Conservation (phyloP, 1,140 invertebrate genomes). For the Acromyrmex echinatior region DNA sequence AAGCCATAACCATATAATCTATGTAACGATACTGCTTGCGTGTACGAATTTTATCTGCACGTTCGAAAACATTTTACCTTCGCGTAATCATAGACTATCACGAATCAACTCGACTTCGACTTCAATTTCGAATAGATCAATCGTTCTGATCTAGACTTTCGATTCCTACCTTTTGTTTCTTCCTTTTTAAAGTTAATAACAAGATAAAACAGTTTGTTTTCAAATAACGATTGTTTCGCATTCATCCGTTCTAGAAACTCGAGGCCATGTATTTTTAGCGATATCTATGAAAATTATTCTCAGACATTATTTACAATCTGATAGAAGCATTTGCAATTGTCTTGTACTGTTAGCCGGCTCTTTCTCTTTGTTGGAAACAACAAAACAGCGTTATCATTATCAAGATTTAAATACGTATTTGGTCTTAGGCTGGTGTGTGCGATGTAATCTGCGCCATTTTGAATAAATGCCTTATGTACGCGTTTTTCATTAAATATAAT, state of each 20-base stretch:
- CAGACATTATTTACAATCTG: background rate
- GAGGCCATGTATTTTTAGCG: background rate
- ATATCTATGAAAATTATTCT: background rate
- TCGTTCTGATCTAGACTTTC: background rate
- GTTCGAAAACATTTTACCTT: too few relatives aligned
- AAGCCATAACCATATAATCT: background rate
- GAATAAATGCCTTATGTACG: conserved; percentile 25
- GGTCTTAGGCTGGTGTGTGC: background rate
- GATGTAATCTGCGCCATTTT: background rate
- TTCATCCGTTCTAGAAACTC: background rate
- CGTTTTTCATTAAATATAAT: conserved; percentile 25
- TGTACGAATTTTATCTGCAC: background rate
- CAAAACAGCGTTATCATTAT: background rate
- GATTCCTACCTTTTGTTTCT: background rate
- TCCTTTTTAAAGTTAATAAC: background rate
- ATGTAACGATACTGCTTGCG: background rate
- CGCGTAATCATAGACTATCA: background rate
- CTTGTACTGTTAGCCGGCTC: background rate
- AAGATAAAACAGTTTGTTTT: background rate
- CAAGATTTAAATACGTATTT: background rate
- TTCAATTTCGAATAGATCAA: too few relatives aligned
- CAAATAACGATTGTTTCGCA: background rate
- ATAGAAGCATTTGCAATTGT: too few relatives aligned
- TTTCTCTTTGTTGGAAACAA: background rate
- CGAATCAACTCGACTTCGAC: background rate